Evolutionary conservation across 2,113 vertebrate genomes (phyloP).

Genomic region (Dissostichus mawsoni): DNA sequence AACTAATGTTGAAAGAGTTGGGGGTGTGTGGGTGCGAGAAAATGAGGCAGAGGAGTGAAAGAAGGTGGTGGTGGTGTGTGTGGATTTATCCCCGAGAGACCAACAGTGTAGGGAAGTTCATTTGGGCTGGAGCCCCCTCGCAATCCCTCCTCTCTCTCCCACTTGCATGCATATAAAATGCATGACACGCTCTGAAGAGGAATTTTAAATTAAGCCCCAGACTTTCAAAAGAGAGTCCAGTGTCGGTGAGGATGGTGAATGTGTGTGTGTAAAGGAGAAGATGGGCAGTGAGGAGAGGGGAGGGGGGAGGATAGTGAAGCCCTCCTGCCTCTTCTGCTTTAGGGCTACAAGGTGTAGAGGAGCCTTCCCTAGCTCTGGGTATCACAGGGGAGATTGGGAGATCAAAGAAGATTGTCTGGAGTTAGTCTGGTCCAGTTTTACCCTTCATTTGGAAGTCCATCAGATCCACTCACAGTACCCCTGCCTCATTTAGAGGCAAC

Average conservation of each 20-base stretch:
- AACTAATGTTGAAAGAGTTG: conserved; percentile 80
- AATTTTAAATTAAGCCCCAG: conserved; percentile 82
- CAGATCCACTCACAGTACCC: conserved; percentile 59
- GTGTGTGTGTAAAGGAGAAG: conserved; percentile 51
- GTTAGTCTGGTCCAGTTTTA: conserved; percentile 71
- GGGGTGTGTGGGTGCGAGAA: conserved; percentile 58
- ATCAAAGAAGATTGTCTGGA: conserved; percentile 80
- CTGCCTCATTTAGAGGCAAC: conserved; percentile 51
- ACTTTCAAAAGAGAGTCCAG: conserved; percentile 81
- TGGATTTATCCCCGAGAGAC: conserved; percentile 62
- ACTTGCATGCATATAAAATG: conserved; percentile 81
- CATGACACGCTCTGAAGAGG: conserved; percentile 80
- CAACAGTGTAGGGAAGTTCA: conserved; percentile 69
- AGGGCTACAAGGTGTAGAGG: conserved; percentile 79
- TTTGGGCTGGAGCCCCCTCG: conserved; percentile 65
- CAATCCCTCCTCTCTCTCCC: conserved; percentile 49
- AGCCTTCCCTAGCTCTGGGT: conserved; percentile 63
- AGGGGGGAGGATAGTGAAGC: conserved; percentile 20
- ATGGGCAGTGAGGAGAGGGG: conserved; percentile 45
- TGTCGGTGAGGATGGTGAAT: conserved; percentile 63
- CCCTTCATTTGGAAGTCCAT: conserved; percentile 80
- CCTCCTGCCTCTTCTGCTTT: conserved; percentile 69
- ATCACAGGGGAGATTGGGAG: conserved; percentile 76
- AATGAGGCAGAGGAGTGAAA: conserved; percentile 62
- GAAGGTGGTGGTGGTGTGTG: conserved; percentile 46